A percentile compares a stretch with the other conserved stretches of the same genome.
phyloP scores from a whole-genome alignment of 2,797 vertebrate genomes.

The Melanotaenia maccullochi region DNA sequence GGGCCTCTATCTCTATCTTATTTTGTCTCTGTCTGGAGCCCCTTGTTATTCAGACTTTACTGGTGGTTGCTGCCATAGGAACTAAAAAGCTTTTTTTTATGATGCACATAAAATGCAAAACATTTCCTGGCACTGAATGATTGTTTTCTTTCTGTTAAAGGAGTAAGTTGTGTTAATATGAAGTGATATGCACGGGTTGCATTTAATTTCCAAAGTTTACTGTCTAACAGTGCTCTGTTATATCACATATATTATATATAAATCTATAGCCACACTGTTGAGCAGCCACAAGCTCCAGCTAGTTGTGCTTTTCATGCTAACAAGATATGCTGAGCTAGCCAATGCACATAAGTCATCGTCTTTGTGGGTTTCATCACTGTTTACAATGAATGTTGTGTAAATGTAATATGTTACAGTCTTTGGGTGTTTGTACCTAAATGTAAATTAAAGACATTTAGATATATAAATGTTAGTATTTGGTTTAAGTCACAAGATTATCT shows the following conservation, averaged over 20 bases:
- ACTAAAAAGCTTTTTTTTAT: constrained; percentile 39
- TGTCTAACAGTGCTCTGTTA: constrained; percentile 51
- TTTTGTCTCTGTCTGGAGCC: constrained; percentile 58
- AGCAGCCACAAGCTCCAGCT: constrained; percentile 58
- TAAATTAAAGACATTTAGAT: constrained; percentile 78
- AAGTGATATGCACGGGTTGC: constrained; percentile 68
- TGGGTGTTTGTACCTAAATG: constrained; percentile 69
- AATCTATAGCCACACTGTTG: constrained; percentile 55
- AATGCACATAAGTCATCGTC: constrained; percentile 65
- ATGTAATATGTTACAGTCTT: constrained; percentile 55
- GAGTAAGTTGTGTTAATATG: constrained; percentile 68
- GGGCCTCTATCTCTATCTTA: constrained; percentile 22
- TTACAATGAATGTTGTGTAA: constrained; percentile 73
- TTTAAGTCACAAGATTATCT: constrained; percentile 28
- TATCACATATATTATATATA: constrained; percentile 45
- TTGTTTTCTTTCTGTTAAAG: constrained; percentile 60
- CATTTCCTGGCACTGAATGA: constrained; percentile 74
- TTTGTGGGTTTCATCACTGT: constrained; percentile 70
- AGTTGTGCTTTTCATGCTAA: constrained; percentile 69
- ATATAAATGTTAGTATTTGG: constrained; percentile 48
- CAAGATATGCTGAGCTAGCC: constrained; percentile 58
- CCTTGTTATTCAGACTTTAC: constrained; percentile 71
- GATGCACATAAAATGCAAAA: constrained; percentile 76
- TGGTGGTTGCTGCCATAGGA: constrained; percentile 68
- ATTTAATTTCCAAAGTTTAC: constrained; percentile 64